phyloP scores from a whole-genome alignment of 2,113 vertebrate genomes.

The Crotalus helleri region DNA sequence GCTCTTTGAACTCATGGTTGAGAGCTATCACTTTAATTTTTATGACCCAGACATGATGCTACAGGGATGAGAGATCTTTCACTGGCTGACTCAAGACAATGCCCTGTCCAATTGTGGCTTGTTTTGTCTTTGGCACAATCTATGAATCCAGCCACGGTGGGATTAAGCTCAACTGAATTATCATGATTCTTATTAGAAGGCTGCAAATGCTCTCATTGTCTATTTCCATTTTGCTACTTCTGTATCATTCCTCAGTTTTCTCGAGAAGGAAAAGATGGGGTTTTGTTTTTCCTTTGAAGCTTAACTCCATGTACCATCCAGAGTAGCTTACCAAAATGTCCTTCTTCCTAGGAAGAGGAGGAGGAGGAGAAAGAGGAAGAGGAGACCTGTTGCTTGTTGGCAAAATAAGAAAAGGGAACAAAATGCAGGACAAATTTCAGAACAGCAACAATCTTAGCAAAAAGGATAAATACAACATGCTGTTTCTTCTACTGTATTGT shows the following conservation, averaged over 20 bases:
- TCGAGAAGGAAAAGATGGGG: background rate
- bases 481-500: background rate
- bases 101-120: background rate
- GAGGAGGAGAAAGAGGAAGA: background rate
- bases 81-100: background rate
- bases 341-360: background rate
- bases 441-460: background rate
- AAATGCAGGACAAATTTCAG: background rate
- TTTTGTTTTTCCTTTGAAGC: background rate
- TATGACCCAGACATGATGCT: background rate
- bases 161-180: background rate
- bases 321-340: background rate
- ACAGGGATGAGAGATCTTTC: background rate
- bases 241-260: background rate
- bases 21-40: background rate
- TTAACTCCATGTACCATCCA: background rate
- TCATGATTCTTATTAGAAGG: background rate
- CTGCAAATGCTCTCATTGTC: background rate
- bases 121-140: background rate
- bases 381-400: background rate
- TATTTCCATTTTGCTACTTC: background rate
- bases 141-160: background rate
- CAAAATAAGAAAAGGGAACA: background rate
- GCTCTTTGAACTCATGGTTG: background rate
- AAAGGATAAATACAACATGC: background rate